Percentiles rank a stretch among this genome's conserved stretches.
Evolutionary conservation across 1,140 invertebrate genomes (phyloP).

Genomic region (Aplysia californica): DNA sequence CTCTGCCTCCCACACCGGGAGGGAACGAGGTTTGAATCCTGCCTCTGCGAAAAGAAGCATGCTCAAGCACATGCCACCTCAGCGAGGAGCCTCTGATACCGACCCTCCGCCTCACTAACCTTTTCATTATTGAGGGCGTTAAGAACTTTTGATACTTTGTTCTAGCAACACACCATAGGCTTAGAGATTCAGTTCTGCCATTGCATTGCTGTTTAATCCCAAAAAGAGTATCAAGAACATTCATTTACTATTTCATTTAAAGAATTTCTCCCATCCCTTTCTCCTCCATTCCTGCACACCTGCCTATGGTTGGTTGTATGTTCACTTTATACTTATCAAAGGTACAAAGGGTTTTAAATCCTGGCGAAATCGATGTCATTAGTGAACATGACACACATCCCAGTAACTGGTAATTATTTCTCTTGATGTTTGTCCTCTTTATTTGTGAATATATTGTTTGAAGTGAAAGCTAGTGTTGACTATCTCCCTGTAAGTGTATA

Average conservation of each 20-base stretch:
- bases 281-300: neutral
- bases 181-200: neutral
- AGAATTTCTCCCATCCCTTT: neutral
- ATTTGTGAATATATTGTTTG: neutral
- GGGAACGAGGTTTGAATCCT: slow-evolving; percentile 43
- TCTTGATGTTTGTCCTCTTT: neutral
- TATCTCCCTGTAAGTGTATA: neutral
- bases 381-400: slow-evolving; percentile 5
- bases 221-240: neutral
- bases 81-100: slow-evolving; percentile 45
- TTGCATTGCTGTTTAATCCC: neutral
- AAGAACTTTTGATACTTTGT: no score
- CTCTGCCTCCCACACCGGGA: slow-evolving; percentile 12
- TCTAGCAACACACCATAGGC: slow-evolving; percentile 5
- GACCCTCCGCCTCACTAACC: slow-evolving; percentile 54
- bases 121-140: slow-evolving; percentile 4
- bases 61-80: slow-evolving; percentile 56
- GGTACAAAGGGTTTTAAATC: neutral
- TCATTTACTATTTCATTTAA: neutral
- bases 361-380: neutral
- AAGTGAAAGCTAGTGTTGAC: neutral
- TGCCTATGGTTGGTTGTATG: neutral
- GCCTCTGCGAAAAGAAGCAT: slow-evolving; percentile 54
- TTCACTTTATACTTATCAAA: neutral
- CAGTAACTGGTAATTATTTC: neutral